Evolutionary conservation across 2,888 invertebrate species (phyloP), one percentile per base, ranked within the genome.

Genomic region (Macropis europaea): DNA sequence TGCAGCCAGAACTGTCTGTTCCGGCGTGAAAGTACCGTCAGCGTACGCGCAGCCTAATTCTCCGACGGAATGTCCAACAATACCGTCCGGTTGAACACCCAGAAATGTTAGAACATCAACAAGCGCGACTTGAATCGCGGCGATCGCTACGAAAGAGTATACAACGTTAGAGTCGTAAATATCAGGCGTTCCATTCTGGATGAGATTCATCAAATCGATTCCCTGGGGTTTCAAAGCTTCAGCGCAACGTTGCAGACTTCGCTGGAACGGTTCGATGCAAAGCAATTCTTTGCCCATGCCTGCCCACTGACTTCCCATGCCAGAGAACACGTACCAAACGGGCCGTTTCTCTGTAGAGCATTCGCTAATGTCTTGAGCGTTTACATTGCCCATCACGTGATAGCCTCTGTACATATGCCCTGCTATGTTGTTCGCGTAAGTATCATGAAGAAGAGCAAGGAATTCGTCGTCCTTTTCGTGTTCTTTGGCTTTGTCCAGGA

Each of bases 281-380:
- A 99, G 94, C 79, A 99, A 92, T 67, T 95, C 93, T 86, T 94
- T 94, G 11, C 95, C 98, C 99, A 99, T 99, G 84, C 97, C 97
- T 48, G 96, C 93, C 99, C 99, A 99, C 91, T 99, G 99, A 40
- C 97, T 95, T 11, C 99, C 99, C 99, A 99, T 99, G 68, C 99
- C 99, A 45, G 98, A 95, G 91, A 97, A 99, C 74, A 99, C 93
- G 90, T 94, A 99, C 97, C 98, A 99, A 60, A 99, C 91, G 0
- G 98, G 97, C 11, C 96, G 93, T 73, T 93, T 92, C 40, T 95
- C 94, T 11, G 92, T 91, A 7, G 11, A 5, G 66, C 83, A 88
- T 48, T 92, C 91, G 1, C 87, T 60, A 0, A 93, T 90, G 85
- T 94, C 94, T 11, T 91, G 90, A 26, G 90, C 88, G 1, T 88